A percentile compares a stretch with the other conserved stretches of the same genome.
Conservation (phyloP, 2,888 invertebrate species). For the Myopa testacea region DNA sequence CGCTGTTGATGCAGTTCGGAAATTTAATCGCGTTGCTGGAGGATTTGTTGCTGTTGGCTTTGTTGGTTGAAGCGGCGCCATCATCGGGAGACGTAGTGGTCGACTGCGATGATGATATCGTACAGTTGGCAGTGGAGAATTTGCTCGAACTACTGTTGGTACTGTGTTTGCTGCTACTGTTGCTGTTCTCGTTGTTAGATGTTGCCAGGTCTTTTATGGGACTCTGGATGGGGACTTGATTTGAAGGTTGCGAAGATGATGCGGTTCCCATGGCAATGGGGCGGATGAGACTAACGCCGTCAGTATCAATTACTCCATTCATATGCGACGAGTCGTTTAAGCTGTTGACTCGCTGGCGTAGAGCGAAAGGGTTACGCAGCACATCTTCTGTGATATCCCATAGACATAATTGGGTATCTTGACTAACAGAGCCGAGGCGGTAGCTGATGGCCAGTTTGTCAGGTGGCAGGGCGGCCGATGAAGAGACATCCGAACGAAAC, state of each 20-base stretch:
- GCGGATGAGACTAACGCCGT: conserved; percentile 65
- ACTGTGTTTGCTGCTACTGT: conserved; percentile 52
- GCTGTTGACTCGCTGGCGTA: conserved; percentile 65
- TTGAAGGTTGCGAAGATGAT: conserved; percentile 48
- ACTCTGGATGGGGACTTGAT: conserved; percentile 53
- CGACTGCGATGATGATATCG: conserved; percentile 67
- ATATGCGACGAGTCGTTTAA: conserved; percentile 60
- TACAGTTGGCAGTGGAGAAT: conserved; percentile 68
- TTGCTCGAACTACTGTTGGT: conserved; percentile 65
- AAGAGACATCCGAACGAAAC: conserved; percentile 65
- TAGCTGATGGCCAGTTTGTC: conserved; percentile 76
- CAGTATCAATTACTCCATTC: conserved; percentile 63
- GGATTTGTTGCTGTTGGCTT: conserved; percentile 50
- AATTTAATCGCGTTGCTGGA: conserved; percentile 60
- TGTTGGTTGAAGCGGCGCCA: conserved; percentile 40
- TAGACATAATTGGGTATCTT: conserved; percentile 96
- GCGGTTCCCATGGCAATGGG: conserved; percentile 63
- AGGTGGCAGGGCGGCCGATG: conserved; percentile 62
- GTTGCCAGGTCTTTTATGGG: conserved; percentile 55
- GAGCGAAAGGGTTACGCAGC: conserved; percentile 76
- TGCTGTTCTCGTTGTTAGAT: conserved; percentile 61
- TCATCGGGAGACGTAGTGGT: conserved; percentile 64
- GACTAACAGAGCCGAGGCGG: conserved; percentile 93
- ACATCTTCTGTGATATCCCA: conserved; percentile 99
- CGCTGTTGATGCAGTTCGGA: conserved; percentile 63